Conservation (phyloP, 2,888 invertebrate genomes). For the Nymphalis urticae region DNA sequence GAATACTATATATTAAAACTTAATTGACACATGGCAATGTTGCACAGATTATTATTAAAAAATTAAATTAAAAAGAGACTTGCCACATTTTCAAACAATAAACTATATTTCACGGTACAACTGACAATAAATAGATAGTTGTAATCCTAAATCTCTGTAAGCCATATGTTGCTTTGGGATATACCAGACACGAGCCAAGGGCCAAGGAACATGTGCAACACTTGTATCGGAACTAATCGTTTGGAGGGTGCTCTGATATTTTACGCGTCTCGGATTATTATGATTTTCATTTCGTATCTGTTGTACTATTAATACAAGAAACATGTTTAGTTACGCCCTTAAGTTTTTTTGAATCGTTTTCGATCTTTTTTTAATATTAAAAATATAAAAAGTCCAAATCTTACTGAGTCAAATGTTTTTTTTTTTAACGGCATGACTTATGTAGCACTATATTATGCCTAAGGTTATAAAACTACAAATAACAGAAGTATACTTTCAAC, state of each 20-base stretch:
- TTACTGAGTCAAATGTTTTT: too few species aligned
- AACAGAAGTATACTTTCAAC: too few species aligned
- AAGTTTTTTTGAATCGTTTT: neutral
- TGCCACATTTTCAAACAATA: constrained; percentile 33
- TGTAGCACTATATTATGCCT: too few species aligned
- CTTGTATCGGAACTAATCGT: constrained; percentile 75
- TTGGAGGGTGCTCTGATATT: constrained; percentile 41
- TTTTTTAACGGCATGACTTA: too few species aligned
- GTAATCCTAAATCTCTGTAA: constrained; percentile 65
- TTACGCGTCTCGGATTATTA: constrained; percentile 40
- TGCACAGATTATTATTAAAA: neutral
- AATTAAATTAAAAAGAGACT: constrained; percentile 11
- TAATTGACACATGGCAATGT: neutral
- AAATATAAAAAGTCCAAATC: too few species aligned
- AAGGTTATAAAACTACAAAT: too few species aligned
- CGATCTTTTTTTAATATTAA: neutral
- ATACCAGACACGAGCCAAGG: constrained; percentile 43
- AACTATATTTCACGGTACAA: constrained; percentile 65
- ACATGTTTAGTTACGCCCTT: too few species aligned
- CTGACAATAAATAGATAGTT: constrained; percentile 58
- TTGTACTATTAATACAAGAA: constrained; percentile 10
- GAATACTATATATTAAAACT: too few species aligned
- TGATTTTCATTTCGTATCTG: constrained; percentile 32
- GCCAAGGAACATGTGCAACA: constrained; percentile 60
- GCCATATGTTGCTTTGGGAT: constrained; percentile 66